Evolutionary conservation across 2,888 invertebrate genomes (phyloP), one percentile per base, ranked within the genome.

Genomic region (Lepidochitona cinerea): DNA sequence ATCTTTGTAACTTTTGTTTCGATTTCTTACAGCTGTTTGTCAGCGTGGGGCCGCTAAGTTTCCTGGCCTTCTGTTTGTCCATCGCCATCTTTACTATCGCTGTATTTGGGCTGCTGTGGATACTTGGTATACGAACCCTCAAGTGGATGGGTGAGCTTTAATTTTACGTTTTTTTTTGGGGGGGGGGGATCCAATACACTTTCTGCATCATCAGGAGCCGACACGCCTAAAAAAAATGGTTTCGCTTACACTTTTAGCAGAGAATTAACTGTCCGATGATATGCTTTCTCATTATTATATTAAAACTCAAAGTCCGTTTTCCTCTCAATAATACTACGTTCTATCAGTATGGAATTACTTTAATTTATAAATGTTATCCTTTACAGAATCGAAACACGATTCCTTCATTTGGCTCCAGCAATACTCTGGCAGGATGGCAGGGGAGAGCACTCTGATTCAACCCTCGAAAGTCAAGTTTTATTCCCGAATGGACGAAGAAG

Each of bases 51-150:
- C 91, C 91, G 0, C 81, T 84, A 2, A 89, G 89, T 74, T 90
- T 92, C 79, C 84, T 91, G 70, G 86, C 87, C 6, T 89, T 89
- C 71, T 90, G 90, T 72, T 83, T 89, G 35, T 81, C 87, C 37
- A 83, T 90, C 52, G 85, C 88, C 6, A 67, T 90, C 5, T 18
- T 89, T 12, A 88, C 90, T 6, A 72, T 91, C 1, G 70, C 87
- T 18, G 83, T 91, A 2, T 91, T 88, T 76, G 73, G 83, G 36
- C 81, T 82, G 4, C 79, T 91, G 2, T 87, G 87, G 79, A 53
- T 88, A 23, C 78, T 85, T 4, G 91, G 91, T 9, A 84, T 85
- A 68, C 83, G 85, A 68, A 89, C 90, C 36, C 81, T 87, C 18
- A 88, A 90, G 78, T 88, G 86, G 65, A 81, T 87, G 83, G 89